Base-by-base conservation (phyloP, 2,113 vertebrate genomes). In the Hyperopisus bebe region DNA sequence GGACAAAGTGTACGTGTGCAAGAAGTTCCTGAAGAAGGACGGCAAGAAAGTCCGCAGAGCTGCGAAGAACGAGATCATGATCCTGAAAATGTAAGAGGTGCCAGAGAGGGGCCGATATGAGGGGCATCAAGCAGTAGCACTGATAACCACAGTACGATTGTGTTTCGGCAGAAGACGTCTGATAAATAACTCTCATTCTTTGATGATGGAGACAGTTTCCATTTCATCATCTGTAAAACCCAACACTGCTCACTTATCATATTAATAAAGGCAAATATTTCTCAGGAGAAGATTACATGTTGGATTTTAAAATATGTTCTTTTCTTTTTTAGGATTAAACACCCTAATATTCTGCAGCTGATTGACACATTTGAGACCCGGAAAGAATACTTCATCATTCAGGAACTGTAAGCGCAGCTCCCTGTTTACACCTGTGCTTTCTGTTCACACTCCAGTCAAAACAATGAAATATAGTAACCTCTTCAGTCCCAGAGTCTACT, bases 11-110 rank as follows among this genome's bases (percentile, higher is more conserved):
- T 97, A 95, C 90, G 95, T 96, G 93, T 97, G 97, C 92, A 97
- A 97, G 94, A 97, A 97, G 93, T 97, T 97, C 93, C 93, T 96
- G 92, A 97, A 97, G 94, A 97, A 97, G 91, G 97, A 97, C 42
- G 97, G 97, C 90, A 95, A 94, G 90, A 97, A 97, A 94, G 96
- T 97, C 93, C 95, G 97, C 90, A 96, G 96, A 93, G 97, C 97
- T 77, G 97, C 97, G 91, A 97, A 97, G 94, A 97, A 97, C 17
- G 97, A 97, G 94, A 97, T 97, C 93, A 95, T 96, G 95, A 97
- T 97, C 92, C 95, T 97, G 90, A 97, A 97, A 95, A 95, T 97
- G 97, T 97, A 95, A 46, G 85, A 89, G 31, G 48, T 13, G 13
- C 39, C 86, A 87, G 51, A 42, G 51, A 58, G 51, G 58, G 21